These are phyloP conservation scores for Petroica traversi DNA, from an alignment of 2,113 vertebrate genomes.

Conservation along the genomic window DNA sequence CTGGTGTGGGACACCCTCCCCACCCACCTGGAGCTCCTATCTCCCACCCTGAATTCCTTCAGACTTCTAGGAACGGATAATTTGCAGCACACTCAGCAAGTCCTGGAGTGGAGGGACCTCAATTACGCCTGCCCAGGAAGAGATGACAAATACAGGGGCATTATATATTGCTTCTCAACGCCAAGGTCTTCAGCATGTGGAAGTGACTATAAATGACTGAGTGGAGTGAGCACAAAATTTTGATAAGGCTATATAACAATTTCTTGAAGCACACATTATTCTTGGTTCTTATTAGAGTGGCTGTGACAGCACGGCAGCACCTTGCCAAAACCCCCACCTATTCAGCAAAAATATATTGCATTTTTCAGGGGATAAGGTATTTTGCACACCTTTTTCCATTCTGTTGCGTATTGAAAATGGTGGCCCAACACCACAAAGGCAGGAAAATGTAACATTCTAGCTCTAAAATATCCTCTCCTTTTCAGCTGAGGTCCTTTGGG, in stretches of 20 bases:
- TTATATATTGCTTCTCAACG: neutral
- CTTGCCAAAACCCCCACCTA: neutral
- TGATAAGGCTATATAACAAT: accelerated
- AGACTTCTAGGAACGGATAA: accelerated
- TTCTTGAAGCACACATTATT: accelerated
- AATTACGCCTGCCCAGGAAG: neutral
- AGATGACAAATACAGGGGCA: accelerated
- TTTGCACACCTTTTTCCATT: accelerated
- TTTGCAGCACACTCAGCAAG: accelerated
- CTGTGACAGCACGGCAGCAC: neutral
- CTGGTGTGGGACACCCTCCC: accelerated
- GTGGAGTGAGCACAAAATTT: neutral
- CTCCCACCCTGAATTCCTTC: accelerated
- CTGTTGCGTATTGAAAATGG: accelerated
- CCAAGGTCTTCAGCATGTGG: neutral
- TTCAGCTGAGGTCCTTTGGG: neutral
- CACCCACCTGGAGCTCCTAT: accelerated
- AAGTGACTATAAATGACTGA: neutral
- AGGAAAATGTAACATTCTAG: no score
- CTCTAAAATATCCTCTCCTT: neutral
- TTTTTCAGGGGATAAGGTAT: neutral
- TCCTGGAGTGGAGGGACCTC: neutral
- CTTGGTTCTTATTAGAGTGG: neutral
- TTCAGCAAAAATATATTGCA: accelerated
- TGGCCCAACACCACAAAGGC: no score